Percentiles rank a stretch among this genome's conserved stretches.
These are phyloP conservation scores for Parasteatoda tepidariorum DNA, from an alignment of 1,140 invertebrate genomes.

Conservation along the genomic window DNA sequence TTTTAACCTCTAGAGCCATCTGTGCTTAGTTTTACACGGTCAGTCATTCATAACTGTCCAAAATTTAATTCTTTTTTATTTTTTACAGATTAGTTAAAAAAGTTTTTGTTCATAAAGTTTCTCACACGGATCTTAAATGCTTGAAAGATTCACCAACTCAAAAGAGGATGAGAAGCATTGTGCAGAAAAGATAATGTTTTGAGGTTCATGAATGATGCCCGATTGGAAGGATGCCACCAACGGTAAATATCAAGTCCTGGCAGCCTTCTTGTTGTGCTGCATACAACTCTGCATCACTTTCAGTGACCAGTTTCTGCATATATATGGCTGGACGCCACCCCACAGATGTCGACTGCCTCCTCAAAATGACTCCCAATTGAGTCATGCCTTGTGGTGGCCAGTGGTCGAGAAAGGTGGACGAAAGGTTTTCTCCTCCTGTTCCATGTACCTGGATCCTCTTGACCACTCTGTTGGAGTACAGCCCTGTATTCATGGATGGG, in stretches of 20 bases:
- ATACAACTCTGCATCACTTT: conserved; percentile 71
- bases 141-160: too few species aligned
- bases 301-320: conserved; percentile 69
- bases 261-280: conserved; percentile 69
- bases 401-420: conserved; percentile 17
- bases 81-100: too few species aligned
- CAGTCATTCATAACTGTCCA: too few species aligned
- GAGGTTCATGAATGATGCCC: conserved; percentile 4
- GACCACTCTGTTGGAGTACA: conserved; percentile 64
- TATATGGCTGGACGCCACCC: conserved; percentile 70
- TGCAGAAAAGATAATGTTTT: too few species aligned
- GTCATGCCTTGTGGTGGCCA: conserved; percentile 56
- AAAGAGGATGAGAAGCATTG: too few species aligned
- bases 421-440: conserved; percentile 62
- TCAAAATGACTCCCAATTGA: background rate
- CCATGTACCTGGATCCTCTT: conserved; percentile 65
- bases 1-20: too few species aligned
- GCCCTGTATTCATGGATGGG: conserved; percentile 66
- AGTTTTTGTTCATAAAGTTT: too few species aligned
- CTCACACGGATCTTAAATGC: too few species aligned
- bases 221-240: conserved; percentile 73
- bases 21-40: too few species aligned
- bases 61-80: too few species aligned
- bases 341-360: conserved; percentile 67
- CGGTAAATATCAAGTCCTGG: conserved; percentile 70